Percentiles rank a stretch among this genome's conserved stretches.
Evolutionary conservation across 2,888 invertebrate species (phyloP).

Genomic region (Capitulum mitella): DNA sequence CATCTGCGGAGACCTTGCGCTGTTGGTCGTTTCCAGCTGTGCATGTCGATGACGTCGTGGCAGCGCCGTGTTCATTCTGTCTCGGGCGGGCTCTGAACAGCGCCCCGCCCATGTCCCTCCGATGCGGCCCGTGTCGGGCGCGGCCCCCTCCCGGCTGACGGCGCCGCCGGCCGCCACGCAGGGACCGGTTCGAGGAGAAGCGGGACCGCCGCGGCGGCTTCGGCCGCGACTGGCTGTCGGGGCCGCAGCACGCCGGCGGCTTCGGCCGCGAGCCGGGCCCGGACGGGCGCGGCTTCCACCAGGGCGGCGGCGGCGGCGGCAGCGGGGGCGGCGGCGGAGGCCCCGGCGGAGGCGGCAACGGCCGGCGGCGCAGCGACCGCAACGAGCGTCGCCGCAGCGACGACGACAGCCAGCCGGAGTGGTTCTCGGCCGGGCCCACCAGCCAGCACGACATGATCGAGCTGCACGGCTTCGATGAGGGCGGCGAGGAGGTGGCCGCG

Average conservation of each 20-base stretch:
- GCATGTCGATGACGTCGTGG: not conserved
- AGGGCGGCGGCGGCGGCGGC: constrained; percentile 21
- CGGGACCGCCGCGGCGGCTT: constrained; percentile 30
- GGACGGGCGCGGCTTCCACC: constrained; percentile 27
- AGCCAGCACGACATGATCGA: constrained; percentile 89
- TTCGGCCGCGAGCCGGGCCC: constrained; percentile 23
- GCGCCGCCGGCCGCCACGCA: too few relatives aligned
- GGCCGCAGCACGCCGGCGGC: constrained; percentile 25
- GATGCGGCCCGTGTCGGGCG: too few relatives aligned
- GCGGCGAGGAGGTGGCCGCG: constrained; percentile 31
- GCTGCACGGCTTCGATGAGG: constrained; percentile 80
- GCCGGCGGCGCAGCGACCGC: constrained; percentile 25
- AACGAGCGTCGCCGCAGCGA: constrained; percentile 38
- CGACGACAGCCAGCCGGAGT: constrained; percentile 75
- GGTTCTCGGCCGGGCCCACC: constrained; percentile 52
- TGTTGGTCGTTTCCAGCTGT: not conserved
- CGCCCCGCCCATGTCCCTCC: too few relatives aligned
- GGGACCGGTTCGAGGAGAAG: constrained; percentile 1
- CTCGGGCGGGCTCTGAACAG: too few relatives aligned
- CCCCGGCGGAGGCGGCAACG: constrained; percentile 25
- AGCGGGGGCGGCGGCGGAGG: constrained; percentile 27
- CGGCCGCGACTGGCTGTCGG: constrained; percentile 18
- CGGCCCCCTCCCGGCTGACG: too few relatives aligned
- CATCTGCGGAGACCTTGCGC: too few relatives aligned
- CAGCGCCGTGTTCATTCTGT: too few relatives aligned